Base-by-base conservation (phyloP, 2,113 vertebrate genomes). In the Hypomesus transpacificus region DNA sequence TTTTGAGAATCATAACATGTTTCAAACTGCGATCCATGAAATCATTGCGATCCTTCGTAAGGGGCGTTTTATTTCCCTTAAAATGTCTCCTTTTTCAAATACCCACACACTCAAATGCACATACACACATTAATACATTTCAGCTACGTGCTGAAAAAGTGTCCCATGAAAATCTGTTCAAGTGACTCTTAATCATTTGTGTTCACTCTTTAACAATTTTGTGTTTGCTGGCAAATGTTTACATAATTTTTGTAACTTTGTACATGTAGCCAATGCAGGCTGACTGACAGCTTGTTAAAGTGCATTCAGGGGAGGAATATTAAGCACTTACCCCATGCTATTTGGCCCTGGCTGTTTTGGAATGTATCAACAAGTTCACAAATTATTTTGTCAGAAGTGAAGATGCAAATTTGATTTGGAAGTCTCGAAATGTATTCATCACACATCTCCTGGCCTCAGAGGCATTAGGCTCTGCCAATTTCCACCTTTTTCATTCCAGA, bases 261-360 rank as follows among this genome's bases (percentile, higher is more conserved):
- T 57, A 57, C 54, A 59, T 11, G 13, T 59, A 64, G 39, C 22
- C 62, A 64, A 16, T 64, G 31, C 13, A 16, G 62, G 14, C 60
- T 79, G 75, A 73, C 24, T 83, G 75, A 75, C 78, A 80, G 63
- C 26, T 20, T 80, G 66, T 34, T 73, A 66, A 74, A 70, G 59
- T 71, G 70, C 46, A 53, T 68, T 57, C 67, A 54, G 53, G 2
- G 2, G 26, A 16, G 34, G 22, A 68, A 60, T 31, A 39, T 60
- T 58, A 51, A 46, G 3, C 59, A 70, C 61, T 68, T 51, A 34
- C 70, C 77, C 51, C 73, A 66, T 62, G 72, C 73, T 26, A 68
- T 26, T 26, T 26, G 24, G 20, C 50, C 21, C 7, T 14, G 56
- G 34, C 52, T 46, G 68, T 39, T 13, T 46, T 31, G 70, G 22